Evolutionary conservation across 2,113 vertebrate genomes (phyloP), one percentile per base, ranked within the genome.

Genomic region (Isichthys henryi): DNA sequence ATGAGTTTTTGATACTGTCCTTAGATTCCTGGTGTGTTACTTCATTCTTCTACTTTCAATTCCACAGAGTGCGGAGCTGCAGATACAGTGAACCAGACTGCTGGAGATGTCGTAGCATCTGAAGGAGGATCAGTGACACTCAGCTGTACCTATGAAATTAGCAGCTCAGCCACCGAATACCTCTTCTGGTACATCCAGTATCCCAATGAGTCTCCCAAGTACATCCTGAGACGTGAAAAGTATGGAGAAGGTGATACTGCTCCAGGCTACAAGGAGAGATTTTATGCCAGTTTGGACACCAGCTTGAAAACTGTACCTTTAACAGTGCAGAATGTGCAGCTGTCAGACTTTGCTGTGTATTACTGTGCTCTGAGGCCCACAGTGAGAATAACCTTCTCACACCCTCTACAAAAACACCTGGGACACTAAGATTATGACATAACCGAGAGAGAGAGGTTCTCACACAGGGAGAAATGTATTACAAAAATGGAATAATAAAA

Each of bases 141-240:
- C n/a, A 43, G 39, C 70, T 91, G 90, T 83, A 62, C 77, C 8
- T 89, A 86, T 80, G 48, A 46, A 11, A 87, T 82, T 17, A 4
- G 39, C 17, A 4, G 2, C 17, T 0, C 46, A 56, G 9, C 1
- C 19, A 46, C 4, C 9, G 1, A 27, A 50, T 35, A 88, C 45
- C 87, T 91, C 46, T 88, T 82, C 88, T 91, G 91, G 91, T 89
- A 74, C 87, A 88, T 90, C n/a, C 87, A 90, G 11, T 43, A 49
- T 13, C 5, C 87, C 21, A 90, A 58, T 0, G 39, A 56, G 2
- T 43, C 39, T 88, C 49, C 50, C 50, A 46, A n/a, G 74, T 66
- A 58, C 49, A 21, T 90, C 2, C 10, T 90, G 49, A 77, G 46
- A 46, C 46, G 48, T 39, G 35, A 39, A 39, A 39, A 39, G 35